Evolutionary conservation across 2,888 invertebrate genomes (phyloP).

Genomic region (Yponomeuta evonymella): DNA sequence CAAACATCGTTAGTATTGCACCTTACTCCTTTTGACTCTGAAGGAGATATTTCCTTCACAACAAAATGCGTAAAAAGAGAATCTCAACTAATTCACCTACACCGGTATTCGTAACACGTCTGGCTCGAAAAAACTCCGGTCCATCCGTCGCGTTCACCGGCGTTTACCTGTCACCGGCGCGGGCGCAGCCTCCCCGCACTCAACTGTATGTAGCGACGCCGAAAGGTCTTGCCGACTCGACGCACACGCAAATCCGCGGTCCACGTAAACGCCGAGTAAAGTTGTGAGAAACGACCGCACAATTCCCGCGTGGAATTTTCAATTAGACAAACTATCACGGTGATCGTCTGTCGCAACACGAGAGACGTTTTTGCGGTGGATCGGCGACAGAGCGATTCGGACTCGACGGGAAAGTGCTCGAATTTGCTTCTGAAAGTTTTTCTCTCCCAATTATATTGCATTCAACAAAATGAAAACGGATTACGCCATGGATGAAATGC

Average conservation of each 20-base stretch:
- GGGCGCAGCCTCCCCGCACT: constrained; percentile 17
- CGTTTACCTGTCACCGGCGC: neutral
- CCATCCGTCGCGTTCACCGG: neutral
- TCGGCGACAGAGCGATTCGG: constrained; percentile 34
- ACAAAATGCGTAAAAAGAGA: neutral
- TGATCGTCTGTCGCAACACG: constrained; percentile 37
- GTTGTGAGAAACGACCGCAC: constrained; percentile 15
- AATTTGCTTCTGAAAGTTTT: constrained; percentile 26
- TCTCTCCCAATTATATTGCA: neutral
- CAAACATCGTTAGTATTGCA: no score
- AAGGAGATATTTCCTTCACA: neutral
- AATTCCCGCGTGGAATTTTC: constrained; percentile 44
- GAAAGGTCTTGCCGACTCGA: constrained; percentile 18
- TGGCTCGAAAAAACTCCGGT: neutral
- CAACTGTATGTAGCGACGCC: constrained; percentile 20
- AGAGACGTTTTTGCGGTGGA: constrained; percentile 40
- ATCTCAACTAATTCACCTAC: neutral
- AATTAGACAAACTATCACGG: constrained; percentile 53
- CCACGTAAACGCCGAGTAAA: neutral
- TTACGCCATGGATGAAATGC: constrained; percentile 73
- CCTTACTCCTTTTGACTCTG: neutral
- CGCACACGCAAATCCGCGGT: constrained; percentile 13
- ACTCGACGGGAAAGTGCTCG: constrained; percentile 52
- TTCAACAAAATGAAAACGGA: constrained; percentile 64
- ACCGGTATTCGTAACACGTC: neutral